phyloP scores from a whole-genome alignment of 1,140 invertebrate genomes.

The Ceratina australensis region DNA sequence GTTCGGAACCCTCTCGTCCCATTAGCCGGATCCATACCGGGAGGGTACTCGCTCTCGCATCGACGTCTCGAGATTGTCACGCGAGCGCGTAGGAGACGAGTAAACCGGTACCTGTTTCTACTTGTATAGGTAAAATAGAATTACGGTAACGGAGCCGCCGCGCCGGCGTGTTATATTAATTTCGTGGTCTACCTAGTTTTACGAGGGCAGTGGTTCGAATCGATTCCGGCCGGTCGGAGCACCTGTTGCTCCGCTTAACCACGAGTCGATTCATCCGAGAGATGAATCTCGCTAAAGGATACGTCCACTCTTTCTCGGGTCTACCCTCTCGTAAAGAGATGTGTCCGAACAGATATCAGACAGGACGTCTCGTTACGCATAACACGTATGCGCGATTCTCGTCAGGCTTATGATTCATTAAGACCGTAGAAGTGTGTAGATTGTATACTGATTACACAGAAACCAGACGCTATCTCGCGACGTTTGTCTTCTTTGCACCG shows the following conservation, averaged over 20 bases:
- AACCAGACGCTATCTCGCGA: background rate
- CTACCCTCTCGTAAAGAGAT: background rate
- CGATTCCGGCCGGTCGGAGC: conserved; percentile 8
- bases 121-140: conserved; percentile 1
- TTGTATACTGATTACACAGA: background rate
- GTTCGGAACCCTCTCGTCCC: background rate
- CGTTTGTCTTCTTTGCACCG: conserved; percentile 1
- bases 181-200: background rate
- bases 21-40: background rate
- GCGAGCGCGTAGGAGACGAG: background rate
- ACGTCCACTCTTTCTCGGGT: background rate
- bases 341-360: too few relatives aligned
- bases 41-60: background rate
- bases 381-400: background rate
- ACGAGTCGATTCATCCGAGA: background rate
- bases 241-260: conserved; percentile 30
- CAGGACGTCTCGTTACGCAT: background rate
- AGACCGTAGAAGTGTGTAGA: background rate
- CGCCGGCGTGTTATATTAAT: background rate
- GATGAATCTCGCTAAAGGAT: too few relatives aligned
- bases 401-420: background rate
- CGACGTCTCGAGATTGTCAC: background rate
- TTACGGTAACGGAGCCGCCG: background rate
- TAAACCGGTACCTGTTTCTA: background rate
- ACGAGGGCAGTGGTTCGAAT: background rate